Evolutionary conservation across 2,113 vertebrate species (phyloP).

Genomic region (Camarhynchus parvulus): DNA sequence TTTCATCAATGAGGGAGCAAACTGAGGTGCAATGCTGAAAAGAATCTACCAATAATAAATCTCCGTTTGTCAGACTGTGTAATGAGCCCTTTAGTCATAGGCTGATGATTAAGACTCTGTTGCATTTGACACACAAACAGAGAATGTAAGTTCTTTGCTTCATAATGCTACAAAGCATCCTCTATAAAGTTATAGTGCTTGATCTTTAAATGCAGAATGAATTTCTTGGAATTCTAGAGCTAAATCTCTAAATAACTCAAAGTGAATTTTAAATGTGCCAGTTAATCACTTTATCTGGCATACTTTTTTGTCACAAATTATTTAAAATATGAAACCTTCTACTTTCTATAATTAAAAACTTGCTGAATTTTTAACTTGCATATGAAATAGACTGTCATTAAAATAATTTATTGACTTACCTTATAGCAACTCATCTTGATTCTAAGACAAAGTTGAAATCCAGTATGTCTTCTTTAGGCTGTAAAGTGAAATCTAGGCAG

Average conservation of each 20-base stretch:
- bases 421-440: neutral
- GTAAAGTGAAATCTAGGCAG: neutral
- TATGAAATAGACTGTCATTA: neutral
- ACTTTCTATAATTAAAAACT: neutral
- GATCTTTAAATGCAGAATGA: neutral
- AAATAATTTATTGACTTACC: neutral
- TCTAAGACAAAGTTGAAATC: neutral
- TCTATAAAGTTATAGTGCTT: neutral
- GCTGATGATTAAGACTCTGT: neutral
- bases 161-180: neutral
- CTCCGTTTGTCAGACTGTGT: neutral
- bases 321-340: neutral
- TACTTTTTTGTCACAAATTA: neutral
- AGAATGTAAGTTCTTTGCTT: neutral
- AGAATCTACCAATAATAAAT: neutral
- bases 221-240: neutral
- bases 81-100: neutral
- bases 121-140: neutral
- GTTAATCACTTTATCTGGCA: neutral
- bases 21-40: neutral
- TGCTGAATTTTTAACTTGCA: neutral
- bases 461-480: neutral
- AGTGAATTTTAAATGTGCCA: neutral
- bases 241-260: neutral
- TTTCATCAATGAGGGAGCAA: slow-evolving; percentile 8